phyloP scores from a whole-genome alignment of 2,888 invertebrate genomes.

The Spialia ferax region DNA sequence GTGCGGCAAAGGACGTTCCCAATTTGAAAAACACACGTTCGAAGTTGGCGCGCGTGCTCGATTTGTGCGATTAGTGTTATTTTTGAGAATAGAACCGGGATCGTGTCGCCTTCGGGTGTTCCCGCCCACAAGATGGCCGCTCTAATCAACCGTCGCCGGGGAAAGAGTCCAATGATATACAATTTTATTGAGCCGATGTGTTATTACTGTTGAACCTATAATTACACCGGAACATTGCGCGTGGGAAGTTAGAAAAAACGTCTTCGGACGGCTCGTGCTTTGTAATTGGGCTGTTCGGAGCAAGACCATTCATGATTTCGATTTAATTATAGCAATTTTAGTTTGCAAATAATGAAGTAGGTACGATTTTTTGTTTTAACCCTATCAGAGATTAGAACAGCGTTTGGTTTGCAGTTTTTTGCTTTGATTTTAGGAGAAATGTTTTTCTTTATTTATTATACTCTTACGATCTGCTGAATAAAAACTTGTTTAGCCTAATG shows the following conservation, averaged over 20 bases:
- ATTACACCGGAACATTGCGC: constrained; percentile 79
- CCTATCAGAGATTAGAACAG: constrained; percentile 32
- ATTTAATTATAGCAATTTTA: constrained; percentile 63
- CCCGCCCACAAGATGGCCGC: constrained; percentile 86
- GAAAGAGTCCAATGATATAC: constrained; percentile 82
- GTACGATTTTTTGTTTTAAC: constrained; percentile 39
- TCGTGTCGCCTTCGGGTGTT: constrained; percentile 83
- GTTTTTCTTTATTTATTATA: neutral
- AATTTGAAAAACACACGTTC: constrained; percentile 85
- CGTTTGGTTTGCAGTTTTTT: constrained; percentile 15
- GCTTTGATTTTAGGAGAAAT: neutral
- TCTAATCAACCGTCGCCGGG: constrained; percentile 82
- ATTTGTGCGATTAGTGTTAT: constrained; percentile 84
- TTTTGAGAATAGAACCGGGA: constrained; percentile 84
- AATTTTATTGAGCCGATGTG: constrained; percentile 85
- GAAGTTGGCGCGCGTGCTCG: constrained; percentile 79
- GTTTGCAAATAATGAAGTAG: constrained; percentile 49
- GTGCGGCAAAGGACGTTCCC: constrained; percentile 78
- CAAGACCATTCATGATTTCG: constrained; percentile 71
- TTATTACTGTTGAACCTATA: constrained; percentile 83
- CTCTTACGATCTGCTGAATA: neutral
- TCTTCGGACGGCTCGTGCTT: constrained; percentile 78
- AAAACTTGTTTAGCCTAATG: neutral
- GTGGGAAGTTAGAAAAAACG: constrained; percentile 86
- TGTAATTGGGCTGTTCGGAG: constrained; percentile 69